Conservation (phyloP, 2,888 invertebrate genomes). For the Blastobasis lacticolella region DNA sequence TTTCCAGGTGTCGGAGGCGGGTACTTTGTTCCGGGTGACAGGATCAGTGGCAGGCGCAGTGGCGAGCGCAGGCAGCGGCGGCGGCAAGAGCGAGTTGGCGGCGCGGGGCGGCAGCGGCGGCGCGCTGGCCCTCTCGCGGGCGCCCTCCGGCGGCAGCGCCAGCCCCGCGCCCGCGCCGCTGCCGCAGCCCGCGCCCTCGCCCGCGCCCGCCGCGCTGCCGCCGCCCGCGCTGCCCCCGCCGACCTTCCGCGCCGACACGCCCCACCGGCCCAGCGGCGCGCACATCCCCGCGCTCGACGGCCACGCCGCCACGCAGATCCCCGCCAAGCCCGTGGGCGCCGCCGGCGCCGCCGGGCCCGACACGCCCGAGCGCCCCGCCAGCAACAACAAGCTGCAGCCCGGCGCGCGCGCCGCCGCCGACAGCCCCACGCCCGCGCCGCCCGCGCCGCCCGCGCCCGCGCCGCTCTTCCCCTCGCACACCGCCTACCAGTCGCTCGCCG, state of each 20-base stretch:
- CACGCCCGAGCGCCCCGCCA: conserved; percentile 60
- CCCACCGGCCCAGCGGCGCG: conserved; percentile 53
- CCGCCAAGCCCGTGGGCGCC: conserved; percentile 58
- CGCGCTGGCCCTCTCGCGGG: conserved; percentile 76
- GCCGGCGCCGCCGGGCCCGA: conserved; percentile 59
- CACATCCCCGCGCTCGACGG: conserved; percentile 63
- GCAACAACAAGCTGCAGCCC: conserved; percentile 59
- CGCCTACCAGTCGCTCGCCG: conserved; percentile 66
- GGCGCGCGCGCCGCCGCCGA: conserved; percentile 64
- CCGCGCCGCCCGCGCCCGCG: conserved; percentile 58
- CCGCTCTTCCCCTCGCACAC: conserved; percentile 61
- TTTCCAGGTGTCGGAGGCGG: conserved; percentile 60
- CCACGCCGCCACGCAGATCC: conserved; percentile 60
- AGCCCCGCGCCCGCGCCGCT: conserved; percentile 79
- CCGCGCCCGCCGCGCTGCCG: conserved; percentile 80
- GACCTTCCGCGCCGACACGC: conserved; percentile 72
- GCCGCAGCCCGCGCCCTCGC: conserved; percentile 79
- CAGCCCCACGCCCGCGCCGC: conserved; percentile 63
- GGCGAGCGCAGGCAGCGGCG: conserved; percentile 76
- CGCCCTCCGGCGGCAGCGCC: conserved; percentile 74
- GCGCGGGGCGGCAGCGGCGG: conserved; percentile 79
- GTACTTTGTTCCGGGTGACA: conserved; percentile 62
- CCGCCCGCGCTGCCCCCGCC: conserved; percentile 78
- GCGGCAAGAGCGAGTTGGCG: conserved; percentile 75
- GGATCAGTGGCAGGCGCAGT: conserved; percentile 79